Evolutionary conservation across 2,888 invertebrate genomes (phyloP).

Genomic region (Dryocosmus kuriphilus): DNA sequence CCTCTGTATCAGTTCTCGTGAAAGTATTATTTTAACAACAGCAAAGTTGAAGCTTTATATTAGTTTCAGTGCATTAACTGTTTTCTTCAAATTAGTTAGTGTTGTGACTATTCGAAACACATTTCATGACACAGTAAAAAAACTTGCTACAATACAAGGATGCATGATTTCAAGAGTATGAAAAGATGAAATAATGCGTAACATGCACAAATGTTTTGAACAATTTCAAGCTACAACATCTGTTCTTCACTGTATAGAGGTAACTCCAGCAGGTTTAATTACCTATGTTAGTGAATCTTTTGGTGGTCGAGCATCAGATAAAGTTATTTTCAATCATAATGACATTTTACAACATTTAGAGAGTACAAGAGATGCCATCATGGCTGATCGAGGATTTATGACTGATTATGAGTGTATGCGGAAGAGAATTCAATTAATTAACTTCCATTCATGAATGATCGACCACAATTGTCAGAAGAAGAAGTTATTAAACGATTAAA

Average conservation of each 20-base stretch:
- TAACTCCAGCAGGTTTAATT: conserved; percentile 60
- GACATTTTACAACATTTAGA: conserved; percentile 53
- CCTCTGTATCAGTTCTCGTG: not conserved
- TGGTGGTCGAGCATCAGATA: conserved; percentile 48
- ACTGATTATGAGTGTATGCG: conserved; percentile 52
- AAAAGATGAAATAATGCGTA: conserved; percentile 28
- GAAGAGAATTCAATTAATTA: conserved; percentile 44
- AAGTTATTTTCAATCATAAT: conserved; percentile 47
- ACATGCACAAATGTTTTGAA: conserved; percentile 36
- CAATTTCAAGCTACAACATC: conserved; percentile 30
- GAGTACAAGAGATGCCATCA: conserved; percentile 46
- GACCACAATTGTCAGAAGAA: conserved; percentile 51
- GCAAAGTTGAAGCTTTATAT: conserved; percentile 19
- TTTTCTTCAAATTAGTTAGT: not conserved
- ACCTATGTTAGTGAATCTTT: conserved; percentile 58
- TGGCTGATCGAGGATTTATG: conserved; percentile 52
- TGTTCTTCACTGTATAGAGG: conserved; percentile 49
- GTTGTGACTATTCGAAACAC: conserved; percentile 4
- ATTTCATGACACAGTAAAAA: conserved; percentile 25
- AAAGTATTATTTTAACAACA: conserved; percentile 1
- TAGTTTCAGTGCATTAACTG: not conserved
- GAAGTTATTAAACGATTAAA: too few species aligned
- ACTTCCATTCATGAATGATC: conserved; percentile 52
- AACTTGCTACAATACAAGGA: conserved; percentile 25
- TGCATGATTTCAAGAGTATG: conserved; percentile 13